phyloP scores from a whole-genome alignment of 92 coral and sea anemone species.

The Virgularia gustaviana region DNA sequence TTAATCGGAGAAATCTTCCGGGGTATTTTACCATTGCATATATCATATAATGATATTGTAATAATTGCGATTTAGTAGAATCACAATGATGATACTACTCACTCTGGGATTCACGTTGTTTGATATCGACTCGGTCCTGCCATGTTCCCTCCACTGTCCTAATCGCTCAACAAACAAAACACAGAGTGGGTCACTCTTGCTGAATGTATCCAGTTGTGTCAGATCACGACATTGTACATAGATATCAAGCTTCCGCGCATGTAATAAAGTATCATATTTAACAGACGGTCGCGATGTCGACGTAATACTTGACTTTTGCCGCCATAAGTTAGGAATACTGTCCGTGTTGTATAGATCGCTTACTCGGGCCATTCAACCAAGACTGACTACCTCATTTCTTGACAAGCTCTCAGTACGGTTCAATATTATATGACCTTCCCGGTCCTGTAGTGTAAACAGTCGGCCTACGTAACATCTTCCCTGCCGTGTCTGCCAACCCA shows the following conservation, averaged over 20 bases:
- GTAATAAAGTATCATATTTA: conserved; percentile 62
- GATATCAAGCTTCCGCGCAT: conserved; percentile 62
- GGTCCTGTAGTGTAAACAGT: background rate
- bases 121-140: conserved; percentile 87
- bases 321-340: too few species aligned
- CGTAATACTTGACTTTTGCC: background rate
- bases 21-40: too few species aligned
- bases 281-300: background rate
- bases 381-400: too few species aligned
- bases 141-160: conserved; percentile 91
- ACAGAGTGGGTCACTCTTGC: conserved; percentile 88
- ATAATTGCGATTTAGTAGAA: background rate
- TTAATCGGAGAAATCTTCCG: too few species aligned
- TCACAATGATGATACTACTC: conserved; percentile 3
- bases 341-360: background rate
- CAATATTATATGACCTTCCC: background rate
- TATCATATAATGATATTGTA: background rate
- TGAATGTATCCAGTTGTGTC: conserved; percentile 74
- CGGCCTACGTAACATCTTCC: background rate
- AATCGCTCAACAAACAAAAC: conserved; percentile 71
- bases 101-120: conserved; percentile 84
- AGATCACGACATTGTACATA: conserved; percentile 73
- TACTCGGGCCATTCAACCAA: conserved; percentile 7
- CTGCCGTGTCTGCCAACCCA: too few species aligned
- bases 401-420: too few species aligned